Evolutionary conservation across 2,113 vertebrate genomes (phyloP), one percentile per base, ranked within the genome.

Genomic region (Pygoscelis adeliae): DNA sequence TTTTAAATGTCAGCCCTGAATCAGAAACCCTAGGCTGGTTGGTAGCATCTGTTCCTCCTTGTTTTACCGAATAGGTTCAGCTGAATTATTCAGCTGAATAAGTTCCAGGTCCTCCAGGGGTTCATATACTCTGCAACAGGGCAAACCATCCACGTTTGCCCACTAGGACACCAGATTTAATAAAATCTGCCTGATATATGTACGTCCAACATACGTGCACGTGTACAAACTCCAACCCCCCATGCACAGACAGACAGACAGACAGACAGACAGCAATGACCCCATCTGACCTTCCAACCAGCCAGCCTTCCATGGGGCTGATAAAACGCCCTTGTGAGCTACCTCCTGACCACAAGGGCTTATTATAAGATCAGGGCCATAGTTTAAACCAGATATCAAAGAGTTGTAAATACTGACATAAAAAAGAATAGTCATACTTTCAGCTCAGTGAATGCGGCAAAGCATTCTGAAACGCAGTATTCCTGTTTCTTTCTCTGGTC

Each of bases 141-240:
- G 38, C 25, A 87, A 89, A 62, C 19, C 20, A 77, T 11, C 44
- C 18, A n/a, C 16, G 23, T 87, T 62, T 87, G 20, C 22, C 26
- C 29, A 47, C 22, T 70, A 47, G 61, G 42, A 84, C 26, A 47
- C 65, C 25, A 63, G 56, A 85, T 63, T 59, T 76, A 74, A 87
- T 79, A 44, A 95, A 67, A 95, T 40, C 29, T 40, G 32, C 0
- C 2, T 67, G 38, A 42, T 52, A 17, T 1, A 73, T 12, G 26
- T 26, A 16, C 2, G 5, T 36, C n/a, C 29, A 67, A 53, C 34
- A 10, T 42, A 47, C 0, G 0, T 46, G 17, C 19, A 42, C 0
- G 0, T 34, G 25, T 47, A 52, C 42, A 80, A 82, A 42, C 26
- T 38, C 19, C 40, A 55, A 8, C 10, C 13, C 6, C 4, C 11